Conservation (phyloP, 2,113 vertebrate genomes). For the Oceanodroma tethys region DNA sequence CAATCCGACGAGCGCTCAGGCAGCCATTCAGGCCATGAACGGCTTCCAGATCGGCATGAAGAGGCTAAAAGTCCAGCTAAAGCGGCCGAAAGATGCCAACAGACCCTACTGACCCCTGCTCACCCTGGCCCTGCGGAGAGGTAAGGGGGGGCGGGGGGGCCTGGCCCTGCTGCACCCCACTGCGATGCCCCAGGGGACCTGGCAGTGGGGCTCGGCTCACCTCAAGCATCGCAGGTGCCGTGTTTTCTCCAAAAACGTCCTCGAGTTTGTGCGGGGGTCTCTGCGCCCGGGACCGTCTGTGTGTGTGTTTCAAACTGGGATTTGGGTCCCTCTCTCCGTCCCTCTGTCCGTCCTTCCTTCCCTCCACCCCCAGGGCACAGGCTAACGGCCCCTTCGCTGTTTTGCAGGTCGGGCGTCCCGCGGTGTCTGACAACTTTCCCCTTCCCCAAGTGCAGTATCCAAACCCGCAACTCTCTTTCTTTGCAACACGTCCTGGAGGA, state of each 20-base stretch:
- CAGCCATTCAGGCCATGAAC: conserved; percentile 98
- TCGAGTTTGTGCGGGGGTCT: rapidly evolving
- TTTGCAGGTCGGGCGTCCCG: conserved; percentile 56
- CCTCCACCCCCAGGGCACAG: background rate
- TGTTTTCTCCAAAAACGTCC: rapidly evolving
- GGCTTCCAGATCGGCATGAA: conserved; percentile 99
- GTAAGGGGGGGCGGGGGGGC: conserved; percentile 42
- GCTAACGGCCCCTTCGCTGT: background rate
- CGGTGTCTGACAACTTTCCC: conserved; percentile 57
- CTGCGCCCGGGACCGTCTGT: background rate
- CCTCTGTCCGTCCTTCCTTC: no score
- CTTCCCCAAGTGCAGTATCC: conserved; percentile 70
- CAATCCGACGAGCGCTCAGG: conserved; percentile 97
- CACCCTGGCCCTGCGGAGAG: conserved; percentile 74
- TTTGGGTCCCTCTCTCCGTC: background rate
- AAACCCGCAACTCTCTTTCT: conserved; percentile 73
- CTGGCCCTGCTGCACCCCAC: background rate
- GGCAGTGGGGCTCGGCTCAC: rapidly evolving
- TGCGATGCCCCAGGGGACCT: rapidly evolving
- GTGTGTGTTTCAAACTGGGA: background rate
- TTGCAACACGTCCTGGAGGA: conserved; percentile 61
- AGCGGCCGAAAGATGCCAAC: conserved; percentile 97
- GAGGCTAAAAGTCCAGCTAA: conserved; percentile 98
- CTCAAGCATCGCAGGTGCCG: rapidly evolving
- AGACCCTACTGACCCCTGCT: conserved; percentile 91